Conservation (phyloP, 2,888 invertebrate species). For the Autographa gamma region DNA sequence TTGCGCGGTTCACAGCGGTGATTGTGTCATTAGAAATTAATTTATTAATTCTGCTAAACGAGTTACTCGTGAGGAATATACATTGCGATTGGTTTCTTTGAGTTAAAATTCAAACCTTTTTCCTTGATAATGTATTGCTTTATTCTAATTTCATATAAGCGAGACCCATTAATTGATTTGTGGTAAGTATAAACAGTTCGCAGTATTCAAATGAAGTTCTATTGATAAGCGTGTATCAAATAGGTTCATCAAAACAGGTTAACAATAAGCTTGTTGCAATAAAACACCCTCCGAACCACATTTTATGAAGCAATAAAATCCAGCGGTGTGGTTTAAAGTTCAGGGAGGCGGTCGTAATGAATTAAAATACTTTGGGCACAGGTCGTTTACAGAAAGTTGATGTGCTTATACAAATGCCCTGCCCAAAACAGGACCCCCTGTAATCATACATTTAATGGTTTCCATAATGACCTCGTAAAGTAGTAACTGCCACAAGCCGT, state of each 20-base stretch:
- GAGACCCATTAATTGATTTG: no score
- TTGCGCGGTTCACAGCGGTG: conserved; percentile 17
- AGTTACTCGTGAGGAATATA: conserved; percentile 14
- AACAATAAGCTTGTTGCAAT: conserved; percentile 66
- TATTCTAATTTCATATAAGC: no score
- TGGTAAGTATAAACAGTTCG: conserved; percentile 18
- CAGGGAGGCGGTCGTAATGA: conserved; percentile 72
- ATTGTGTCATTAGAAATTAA: conserved; percentile 2
- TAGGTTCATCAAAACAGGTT: conserved; percentile 56
- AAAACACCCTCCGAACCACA: conserved; percentile 67
- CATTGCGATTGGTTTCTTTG: neutral
- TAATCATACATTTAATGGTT: conserved; percentile 86
- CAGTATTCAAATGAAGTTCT: neutral
- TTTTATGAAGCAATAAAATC: conserved; percentile 79
- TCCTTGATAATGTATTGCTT: neutral
- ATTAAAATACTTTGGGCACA: conserved; percentile 78
- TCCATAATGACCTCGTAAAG: conserved; percentile 86
- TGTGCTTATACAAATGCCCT: conserved; percentile 84
- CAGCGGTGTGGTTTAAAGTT: conserved; percentile 74
- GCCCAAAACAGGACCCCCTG: conserved; percentile 79
- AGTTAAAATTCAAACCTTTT: neutral
- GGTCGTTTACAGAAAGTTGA: conserved; percentile 85
- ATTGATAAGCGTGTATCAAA: conserved; percentile 10
- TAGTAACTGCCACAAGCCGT: conserved; percentile 80
- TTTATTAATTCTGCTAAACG: neutral